Percentiles rank a stretch among this genome's conserved stretches.
Conservation (phyloP, 2,888 invertebrate species). For the Aleiodes testaceus region DNA sequence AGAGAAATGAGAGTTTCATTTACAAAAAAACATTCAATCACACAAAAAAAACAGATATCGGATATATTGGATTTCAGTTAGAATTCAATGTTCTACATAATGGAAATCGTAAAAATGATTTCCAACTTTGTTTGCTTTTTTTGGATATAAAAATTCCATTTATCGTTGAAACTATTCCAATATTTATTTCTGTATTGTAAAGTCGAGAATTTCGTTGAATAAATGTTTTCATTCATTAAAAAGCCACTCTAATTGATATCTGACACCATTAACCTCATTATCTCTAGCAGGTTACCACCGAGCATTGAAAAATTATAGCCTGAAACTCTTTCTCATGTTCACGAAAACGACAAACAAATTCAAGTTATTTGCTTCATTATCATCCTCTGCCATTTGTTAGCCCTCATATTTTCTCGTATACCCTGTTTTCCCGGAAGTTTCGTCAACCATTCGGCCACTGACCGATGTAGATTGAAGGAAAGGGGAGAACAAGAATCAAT, state of each 20-base stretch:
- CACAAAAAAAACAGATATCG: too few relatives aligned
- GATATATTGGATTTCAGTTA: too few relatives aligned
- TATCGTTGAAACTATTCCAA: not conserved
- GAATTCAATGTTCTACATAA: not conserved
- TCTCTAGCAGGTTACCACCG: conserved; percentile 34
- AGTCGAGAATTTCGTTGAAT: not conserved
- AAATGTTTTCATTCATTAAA: conserved; percentile 23
- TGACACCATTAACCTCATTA: conserved; percentile 56
- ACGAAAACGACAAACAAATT: conserved; percentile 48
- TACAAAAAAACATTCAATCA: conserved; percentile 14
- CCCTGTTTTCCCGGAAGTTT: conserved; percentile 64
- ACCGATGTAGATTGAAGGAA: conserved; percentile 39
- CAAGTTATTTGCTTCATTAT: conserved; percentile 45
- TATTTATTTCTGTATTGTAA: not conserved
- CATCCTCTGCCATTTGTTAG: conserved; percentile 29
- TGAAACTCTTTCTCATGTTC: conserved; percentile 3
- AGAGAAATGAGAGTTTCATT: not conserved
- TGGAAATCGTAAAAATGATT: not conserved
- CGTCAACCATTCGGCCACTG: conserved; percentile 48
- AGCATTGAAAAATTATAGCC: conserved; percentile 14
- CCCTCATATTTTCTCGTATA: conserved; percentile 44
- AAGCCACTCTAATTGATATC: conserved; percentile 31
- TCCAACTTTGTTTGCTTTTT: too few relatives aligned
- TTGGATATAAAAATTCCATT: not conserved
- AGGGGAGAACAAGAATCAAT: conserved; percentile 59